A percentile compares a stretch with the other conserved stretches of the same genome.
phyloP scores from a whole-genome alignment of 2,797 vertebrate genomes.

The Todus mexicanus region DNA sequence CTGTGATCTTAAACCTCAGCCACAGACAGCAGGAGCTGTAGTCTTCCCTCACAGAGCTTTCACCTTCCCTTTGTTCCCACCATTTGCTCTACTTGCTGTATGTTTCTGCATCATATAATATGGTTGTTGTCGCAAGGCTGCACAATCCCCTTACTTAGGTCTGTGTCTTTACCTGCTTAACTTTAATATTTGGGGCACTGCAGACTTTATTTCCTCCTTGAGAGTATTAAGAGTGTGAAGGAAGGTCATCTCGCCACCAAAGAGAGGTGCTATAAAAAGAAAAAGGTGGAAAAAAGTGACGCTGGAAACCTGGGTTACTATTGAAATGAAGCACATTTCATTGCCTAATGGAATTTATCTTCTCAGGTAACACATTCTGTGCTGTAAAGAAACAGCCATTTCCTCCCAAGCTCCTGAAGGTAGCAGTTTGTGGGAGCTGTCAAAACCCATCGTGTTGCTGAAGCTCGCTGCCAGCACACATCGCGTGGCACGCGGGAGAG shows the following conservation, averaged over 20 bases:
- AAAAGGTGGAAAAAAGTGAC: neutral
- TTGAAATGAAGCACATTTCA: neutral
- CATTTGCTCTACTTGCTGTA: neutral
- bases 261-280: neutral
- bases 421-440: neutral
- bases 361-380: neutral
- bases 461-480: neutral
- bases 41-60: fast-evolving
- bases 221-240: neutral
- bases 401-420: neutral
- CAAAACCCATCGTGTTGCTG: neutral
- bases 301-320: neutral
- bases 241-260: neutral
- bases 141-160: neutral
- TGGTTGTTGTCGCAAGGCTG: neutral
- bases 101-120: fast-evolving
- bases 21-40: fast-evolving
- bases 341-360: neutral
- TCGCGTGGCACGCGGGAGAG: neutral
- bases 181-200: neutral
- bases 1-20: neutral
- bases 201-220: neutral
- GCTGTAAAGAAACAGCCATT: neutral
- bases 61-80: fast-evolving
- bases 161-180: neutral